Percentiles rank a stretch among this genome's conserved stretches.
phyloP scores from a whole-genome alignment of 2,113 vertebrate species.

The Planiliza haematocheilus region DNA sequence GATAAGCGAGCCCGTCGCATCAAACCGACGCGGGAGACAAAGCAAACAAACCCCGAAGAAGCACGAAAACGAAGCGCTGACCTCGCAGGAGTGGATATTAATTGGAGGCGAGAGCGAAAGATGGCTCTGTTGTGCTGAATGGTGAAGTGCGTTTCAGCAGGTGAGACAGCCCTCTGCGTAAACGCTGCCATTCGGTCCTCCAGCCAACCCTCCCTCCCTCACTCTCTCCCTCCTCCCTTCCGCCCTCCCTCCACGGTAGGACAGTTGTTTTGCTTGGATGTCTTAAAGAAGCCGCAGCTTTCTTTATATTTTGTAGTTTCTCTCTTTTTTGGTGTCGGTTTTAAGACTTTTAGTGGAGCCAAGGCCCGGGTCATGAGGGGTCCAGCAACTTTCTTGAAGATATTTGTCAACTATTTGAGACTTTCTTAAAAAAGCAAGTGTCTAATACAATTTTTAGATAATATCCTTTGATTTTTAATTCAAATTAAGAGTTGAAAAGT shows the following conservation, averaged over 20 bases:
- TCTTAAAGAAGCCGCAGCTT: slow-evolving; percentile 85
- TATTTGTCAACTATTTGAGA: neutral
- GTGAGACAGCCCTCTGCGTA: slow-evolving; percentile 82
- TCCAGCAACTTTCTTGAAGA: neutral
- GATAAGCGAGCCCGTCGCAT: slow-evolving; percentile 28
- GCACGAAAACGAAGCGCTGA: slow-evolving; percentile 55
- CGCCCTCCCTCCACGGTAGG: slow-evolving; percentile 26
- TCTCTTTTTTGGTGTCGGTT: neutral
- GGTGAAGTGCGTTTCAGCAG: slow-evolving; percentile 82
- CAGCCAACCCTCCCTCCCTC: slow-evolving; percentile 73
- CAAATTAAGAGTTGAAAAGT: no score
- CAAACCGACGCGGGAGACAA: slow-evolving; percentile 33
- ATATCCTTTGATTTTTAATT: no score
- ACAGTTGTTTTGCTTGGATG: slow-evolving; percentile 74
- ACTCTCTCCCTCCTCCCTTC: slow-evolving; percentile 3
- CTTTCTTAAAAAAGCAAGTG: neutral
- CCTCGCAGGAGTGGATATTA: slow-evolving; percentile 67
- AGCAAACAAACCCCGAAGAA: slow-evolving; percentile 42
- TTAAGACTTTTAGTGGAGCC: slow-evolving; percentile 37
- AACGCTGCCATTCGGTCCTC: slow-evolving; percentile 80
- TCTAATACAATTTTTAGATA: no score
- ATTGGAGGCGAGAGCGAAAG: slow-evolving; percentile 67
- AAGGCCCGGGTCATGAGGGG: neutral
- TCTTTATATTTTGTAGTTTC: slow-evolving; percentile 39
- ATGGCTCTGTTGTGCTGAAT: slow-evolving; percentile 64